phyloP scores from a whole-genome alignment of 2,888 invertebrate genomes.

The Halocaridina rubra region DNA sequence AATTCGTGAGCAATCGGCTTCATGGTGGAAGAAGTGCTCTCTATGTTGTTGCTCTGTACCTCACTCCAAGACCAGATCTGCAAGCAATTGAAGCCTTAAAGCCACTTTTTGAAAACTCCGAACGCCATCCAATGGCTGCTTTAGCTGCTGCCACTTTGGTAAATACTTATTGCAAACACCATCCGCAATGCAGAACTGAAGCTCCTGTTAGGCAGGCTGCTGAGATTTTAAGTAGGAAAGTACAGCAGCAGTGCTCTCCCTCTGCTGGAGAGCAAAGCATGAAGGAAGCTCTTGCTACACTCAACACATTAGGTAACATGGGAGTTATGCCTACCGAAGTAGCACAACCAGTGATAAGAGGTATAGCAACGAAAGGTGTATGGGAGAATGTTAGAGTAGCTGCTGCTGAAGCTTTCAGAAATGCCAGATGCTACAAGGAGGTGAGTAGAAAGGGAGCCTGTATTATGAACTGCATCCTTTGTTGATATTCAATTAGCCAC shows the following conservation, averaged over 20 bases:
- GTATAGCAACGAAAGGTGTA: neutral
- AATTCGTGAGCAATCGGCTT: slow-evolving; percentile 9
- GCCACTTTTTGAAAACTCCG: slow-evolving; percentile 23
- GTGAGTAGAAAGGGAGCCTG: slow-evolving; percentile 45
- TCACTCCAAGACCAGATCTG: slow-evolving; percentile 28
- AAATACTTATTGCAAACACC: slow-evolving; percentile 36
- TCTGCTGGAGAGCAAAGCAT: neutral
- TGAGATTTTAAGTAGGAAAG: neutral
- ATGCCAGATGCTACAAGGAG: neutral
- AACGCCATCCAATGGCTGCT: neutral
- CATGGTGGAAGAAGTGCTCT: slow-evolving; percentile 26
- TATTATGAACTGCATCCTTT: no score
- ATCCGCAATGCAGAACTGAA: slow-evolving; percentile 13
- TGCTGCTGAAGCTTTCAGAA: slow-evolving; percentile 50
- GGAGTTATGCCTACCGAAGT: slow-evolving; percentile 32
- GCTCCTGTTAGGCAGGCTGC: slow-evolving; percentile 13
- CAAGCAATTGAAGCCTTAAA: slow-evolving; percentile 20
- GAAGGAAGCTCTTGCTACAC: neutral
- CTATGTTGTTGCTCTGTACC: slow-evolving; percentile 33
- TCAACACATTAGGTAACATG: slow-evolving; percentile 56
- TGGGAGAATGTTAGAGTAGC: slow-evolving; percentile 13
- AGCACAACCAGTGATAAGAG: slow-evolving; percentile 8
- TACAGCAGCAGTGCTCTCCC: slow-evolving; percentile 9
- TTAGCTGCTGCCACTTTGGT: slow-evolving; percentile 48
- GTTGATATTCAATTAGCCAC: no score